Evolutionary conservation across 2,113 vertebrate species (phyloP).

Genomic region (Microcebus griseorufus): DNA sequence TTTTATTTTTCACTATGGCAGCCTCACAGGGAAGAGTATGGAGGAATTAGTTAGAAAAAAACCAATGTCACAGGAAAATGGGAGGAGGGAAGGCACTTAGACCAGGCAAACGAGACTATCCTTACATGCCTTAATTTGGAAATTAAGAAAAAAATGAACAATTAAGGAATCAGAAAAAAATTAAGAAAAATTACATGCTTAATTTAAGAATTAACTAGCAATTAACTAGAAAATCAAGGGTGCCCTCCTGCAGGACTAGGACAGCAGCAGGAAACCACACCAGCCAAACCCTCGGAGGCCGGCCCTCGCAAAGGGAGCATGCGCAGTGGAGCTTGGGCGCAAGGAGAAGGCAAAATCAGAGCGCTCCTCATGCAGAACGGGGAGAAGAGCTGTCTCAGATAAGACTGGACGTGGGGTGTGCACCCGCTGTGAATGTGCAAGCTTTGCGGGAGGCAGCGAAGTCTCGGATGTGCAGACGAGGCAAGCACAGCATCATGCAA

Average conservation of each 20-base stretch:
- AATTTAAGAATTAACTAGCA: neutral
- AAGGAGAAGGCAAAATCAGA: neutral
- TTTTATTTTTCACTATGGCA: neutral
- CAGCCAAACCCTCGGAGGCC: accelerated
- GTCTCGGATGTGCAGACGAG: accelerated
- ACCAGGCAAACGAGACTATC: no score
- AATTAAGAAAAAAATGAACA: neutral
- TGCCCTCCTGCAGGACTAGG: neutral
- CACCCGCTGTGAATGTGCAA: accelerated
- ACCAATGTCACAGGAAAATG: neutral
- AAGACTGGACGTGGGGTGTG: accelerated
- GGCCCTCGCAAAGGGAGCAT: neutral
- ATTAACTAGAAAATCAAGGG: neutral
- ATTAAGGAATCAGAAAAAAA: neutral
- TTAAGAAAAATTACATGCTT: neutral
- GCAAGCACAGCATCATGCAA: accelerated
- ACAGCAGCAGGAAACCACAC: no score
- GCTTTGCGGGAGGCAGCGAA: neutral
- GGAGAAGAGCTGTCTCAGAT: accelerated
- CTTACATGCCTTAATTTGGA: neutral
- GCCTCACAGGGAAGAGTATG: neutral
- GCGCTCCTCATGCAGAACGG: accelerated
- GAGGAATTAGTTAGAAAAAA: neutral
- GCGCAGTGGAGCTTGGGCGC: accelerated
- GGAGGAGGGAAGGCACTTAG: neutral